Base-by-base conservation (phyloP, 2,113 vertebrate species). In the Chiloscyllium plagiosum region DNA sequence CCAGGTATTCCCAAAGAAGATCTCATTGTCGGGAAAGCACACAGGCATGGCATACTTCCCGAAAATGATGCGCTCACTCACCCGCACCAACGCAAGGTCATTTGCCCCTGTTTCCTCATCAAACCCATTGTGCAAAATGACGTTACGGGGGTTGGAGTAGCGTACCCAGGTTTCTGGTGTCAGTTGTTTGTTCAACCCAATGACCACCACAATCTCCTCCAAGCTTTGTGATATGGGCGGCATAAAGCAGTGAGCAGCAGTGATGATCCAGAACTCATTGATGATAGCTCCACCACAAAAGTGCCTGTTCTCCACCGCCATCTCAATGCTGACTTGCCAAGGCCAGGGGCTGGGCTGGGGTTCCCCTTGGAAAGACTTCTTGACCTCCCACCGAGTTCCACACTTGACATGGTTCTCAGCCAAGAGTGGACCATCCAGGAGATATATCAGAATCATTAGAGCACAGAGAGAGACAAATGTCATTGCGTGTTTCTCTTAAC, bases 281-380 rank as follows among this genome's bases (percentile, higher is more conserved):
- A 95, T 42, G 93, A 95, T 70, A 0, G 68, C 68, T 68, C 93
- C 93, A 7, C 93, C 68, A n/a, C 93, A 95, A 37, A 95, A 95
- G 68, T 95, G 93, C 93, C 22, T 47, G 68, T 95, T 95, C 68
- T 95, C 68, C 20, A 68, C 24, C 22, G 24, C 66, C 68, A 95
- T 20, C 93, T 95, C 93, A 24, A 95, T 69, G 66, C 93, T 95
- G 4, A 95, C 93, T n/a, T 95, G 93, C 93, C 93, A 95, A 4
- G 93, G 93, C 93, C 93, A 95, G 66, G 22, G 0, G 4, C 37
- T 19, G 33, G 20, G 2, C 22, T 29, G 37, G 20, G 7, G 37
- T 15, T 69, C 37, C 26, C 29, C 33, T 37, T 2, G 52, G 66
- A 24, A 10, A 69, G 4, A 7, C 19, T 52, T 20, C 37, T 22